Evolutionary conservation across 64 coral and sea anemone species (phyloP).

Genomic region (Hydrozoanthus tunicans): DNA sequence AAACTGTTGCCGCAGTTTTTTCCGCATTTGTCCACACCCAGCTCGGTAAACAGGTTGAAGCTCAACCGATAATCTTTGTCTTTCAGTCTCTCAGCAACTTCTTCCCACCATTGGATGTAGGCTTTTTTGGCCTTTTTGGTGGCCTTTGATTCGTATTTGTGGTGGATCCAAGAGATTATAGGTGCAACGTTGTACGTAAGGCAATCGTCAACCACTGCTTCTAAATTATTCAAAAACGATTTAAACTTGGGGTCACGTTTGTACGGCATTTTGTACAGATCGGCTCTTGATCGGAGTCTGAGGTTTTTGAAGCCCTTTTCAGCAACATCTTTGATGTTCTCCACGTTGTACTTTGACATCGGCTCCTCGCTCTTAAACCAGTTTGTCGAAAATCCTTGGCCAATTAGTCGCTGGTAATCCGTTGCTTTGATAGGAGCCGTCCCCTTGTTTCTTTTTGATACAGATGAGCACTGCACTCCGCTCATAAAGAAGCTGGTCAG

Average conservation of each 20-base stretch:
- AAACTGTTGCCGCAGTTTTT: conserved; percentile 58
- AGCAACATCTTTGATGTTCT: conserved; percentile 54
- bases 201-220: conserved; percentile 39
- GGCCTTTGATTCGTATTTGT: conserved; percentile 51
- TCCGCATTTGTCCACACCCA: conserved; percentile 54
- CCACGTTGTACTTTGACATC: conserved; percentile 41
- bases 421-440: not conserved
- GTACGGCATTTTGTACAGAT: conserved; percentile 22
- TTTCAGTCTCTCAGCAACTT: conserved; percentile 57
- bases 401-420: conserved; percentile 60
- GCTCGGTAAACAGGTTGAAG: conserved; percentile 71
- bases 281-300: conserved; percentile 50
- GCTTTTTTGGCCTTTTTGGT: conserved; percentile 31
- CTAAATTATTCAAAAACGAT: conserved; percentile 42
- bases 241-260: not conserved
- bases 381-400: conserved; percentile 69
- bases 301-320: conserved; percentile 56
- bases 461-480: not conserved
- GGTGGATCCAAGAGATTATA: conserved; percentile 72
- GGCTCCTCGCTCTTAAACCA: conserved; percentile 71
- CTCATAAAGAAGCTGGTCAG: too few species aligned
- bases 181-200: not conserved
- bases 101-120: conserved; percentile 72
- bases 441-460: not conserved
- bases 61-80: conserved; percentile 58